Evolutionary conservation across 2,113 vertebrate genomes (phyloP).

Genomic region (Hyaena hyaena): DNA sequence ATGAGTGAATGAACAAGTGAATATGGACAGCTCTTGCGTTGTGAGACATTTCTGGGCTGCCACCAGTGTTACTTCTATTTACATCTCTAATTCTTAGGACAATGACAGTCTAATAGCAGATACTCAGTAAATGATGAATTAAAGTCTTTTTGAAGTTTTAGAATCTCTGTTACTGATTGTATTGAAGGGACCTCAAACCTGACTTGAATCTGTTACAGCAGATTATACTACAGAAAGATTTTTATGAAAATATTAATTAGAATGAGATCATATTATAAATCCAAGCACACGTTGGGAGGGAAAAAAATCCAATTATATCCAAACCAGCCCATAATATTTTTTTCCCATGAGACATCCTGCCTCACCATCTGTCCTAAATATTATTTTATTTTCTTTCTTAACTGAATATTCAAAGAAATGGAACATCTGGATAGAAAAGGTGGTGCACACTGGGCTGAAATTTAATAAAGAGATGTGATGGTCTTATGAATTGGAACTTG

Average conservation of each 20-base stretch:
- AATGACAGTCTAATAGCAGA: neutral
- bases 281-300: neutral
- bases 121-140: neutral
- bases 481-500: slow-evolving; percentile 46
- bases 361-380: slow-evolving; percentile 45
- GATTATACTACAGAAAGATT: neutral
- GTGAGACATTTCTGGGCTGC: neutral
- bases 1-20: neutral
- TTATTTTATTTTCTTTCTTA: slow-evolving; percentile 53
- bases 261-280: neutral
- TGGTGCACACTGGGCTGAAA: neutral
- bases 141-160: neutral
- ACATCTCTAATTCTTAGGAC: neutral
- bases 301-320: neutral
- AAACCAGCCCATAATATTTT: neutral
- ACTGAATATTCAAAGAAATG: slow-evolving; percentile 55
- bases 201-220: slow-evolving; percentile 29
- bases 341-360: neutral
- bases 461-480: slow-evolving; percentile 55
- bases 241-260: slow-evolving; percentile 56
- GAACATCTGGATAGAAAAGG: neutral
- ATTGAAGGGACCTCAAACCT: slow-evolving; percentile 1
- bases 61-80: neutral
- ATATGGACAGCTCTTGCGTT: neutral
- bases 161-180: neutral